Evolutionary conservation across 2,888 invertebrate genomes (phyloP), one percentile per base, ranked within the genome.

Genomic region (Sipha maydis): DNA sequence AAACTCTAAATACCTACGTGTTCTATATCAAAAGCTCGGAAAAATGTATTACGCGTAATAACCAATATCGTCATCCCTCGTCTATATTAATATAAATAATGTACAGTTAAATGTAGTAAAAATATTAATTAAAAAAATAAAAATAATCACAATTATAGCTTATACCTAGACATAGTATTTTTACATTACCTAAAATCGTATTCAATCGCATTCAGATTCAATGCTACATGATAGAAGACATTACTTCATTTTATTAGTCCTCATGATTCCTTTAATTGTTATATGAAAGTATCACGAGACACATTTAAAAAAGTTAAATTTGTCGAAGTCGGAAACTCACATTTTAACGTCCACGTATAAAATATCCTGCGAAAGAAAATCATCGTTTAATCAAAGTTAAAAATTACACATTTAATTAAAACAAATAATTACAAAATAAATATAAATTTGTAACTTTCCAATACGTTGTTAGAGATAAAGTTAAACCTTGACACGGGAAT

Each of bases 151-250:
- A 21, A 21, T 61, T 61, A 61, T 61, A 61, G 2, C 7, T 61
- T 8, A 7, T 61, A n/a, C n/a, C n/a, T n/a, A 7, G 61, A 21
- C 21, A 25, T 25, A 61, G 25, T 25, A 69, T 69, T 25, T 28
- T 8, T 41, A 31, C 21, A 5, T 82, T 82, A 82, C 82, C 82
- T 48, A 31, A 69, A 82, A 48, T 82, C 69, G 82, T 48, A 71
- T 83, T 83, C 48, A 83, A 71, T 83, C 31, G 71, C 71, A 48
- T 83, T 83, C 83, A 83, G 69, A 28, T 31, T 48, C 25, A 31
- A 38, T 17, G 11, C 25, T 83, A 17, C 31, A 71, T 41, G 38
- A 69, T 54, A 31, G 38, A 9, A n/a, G 31, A 34, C 7, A 17
- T 54, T 17, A 34, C 8, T 28, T 11, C 19, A 80, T 80, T n/a